phyloP scores from a whole-genome alignment of 1,140 invertebrate genomes.

The Mercenaria mercenaria region DNA sequence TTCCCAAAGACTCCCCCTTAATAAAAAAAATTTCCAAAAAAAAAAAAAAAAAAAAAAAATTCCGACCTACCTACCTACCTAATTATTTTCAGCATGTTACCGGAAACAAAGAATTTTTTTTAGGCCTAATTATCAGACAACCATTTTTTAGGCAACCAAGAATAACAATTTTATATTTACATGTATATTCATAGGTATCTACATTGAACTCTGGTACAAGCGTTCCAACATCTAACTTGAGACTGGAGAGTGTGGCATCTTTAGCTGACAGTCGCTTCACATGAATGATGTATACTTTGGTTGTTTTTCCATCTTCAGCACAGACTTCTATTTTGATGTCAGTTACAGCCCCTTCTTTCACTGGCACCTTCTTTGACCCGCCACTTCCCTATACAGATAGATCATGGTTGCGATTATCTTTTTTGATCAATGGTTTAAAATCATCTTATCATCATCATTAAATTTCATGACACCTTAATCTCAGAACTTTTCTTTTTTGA shows the following conservation, averaged over 20 bases:
- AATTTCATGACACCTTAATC: too few species aligned
- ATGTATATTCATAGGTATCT: conserved; percentile 76
- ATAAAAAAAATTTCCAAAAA: too few species aligned
- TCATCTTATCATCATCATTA: background rate
- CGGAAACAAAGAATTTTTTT: too few species aligned
- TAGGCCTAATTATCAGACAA: too few species aligned
- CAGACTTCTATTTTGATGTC: conserved; percentile 85
- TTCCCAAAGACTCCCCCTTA: too few species aligned
- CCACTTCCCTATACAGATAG: conserved; percentile 80
- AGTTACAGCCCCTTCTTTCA: conserved; percentile 82
- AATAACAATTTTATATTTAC: conserved; percentile 77
- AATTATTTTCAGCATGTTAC: too few species aligned
- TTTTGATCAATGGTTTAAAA: too few species aligned
- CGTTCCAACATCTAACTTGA: conserved; percentile 77
- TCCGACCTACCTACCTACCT: too few species aligned
- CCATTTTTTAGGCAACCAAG: too few species aligned
- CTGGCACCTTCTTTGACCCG: conserved; percentile 79
- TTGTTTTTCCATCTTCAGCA: conserved; percentile 84
- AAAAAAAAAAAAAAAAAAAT: too few species aligned
- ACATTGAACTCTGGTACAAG: conserved; percentile 81
- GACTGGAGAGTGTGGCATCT: conserved; percentile 80
- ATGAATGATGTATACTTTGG: conserved; percentile 83
- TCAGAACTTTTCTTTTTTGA: too few species aligned
- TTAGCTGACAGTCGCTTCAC: conserved; percentile 83
- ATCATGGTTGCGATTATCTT: too few species aligned